Evolutionary conservation across 2,113 vertebrate genomes (phyloP).

Genomic region (Pomatostomus ruficeps): DNA sequence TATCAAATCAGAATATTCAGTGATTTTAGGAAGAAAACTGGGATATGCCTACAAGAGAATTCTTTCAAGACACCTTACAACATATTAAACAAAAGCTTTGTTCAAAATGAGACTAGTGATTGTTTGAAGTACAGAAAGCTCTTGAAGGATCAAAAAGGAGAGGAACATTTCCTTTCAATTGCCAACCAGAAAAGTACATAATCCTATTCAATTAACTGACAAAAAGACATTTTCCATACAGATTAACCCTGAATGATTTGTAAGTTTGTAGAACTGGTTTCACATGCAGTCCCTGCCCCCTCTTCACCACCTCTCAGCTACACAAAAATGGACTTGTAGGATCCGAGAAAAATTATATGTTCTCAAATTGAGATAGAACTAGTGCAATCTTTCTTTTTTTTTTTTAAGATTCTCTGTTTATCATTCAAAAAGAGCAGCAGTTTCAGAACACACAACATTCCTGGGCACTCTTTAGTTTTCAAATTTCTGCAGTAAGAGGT

Average conservation of each 20-base stretch:
- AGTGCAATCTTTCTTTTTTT: background rate
- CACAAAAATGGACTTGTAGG: background rate
- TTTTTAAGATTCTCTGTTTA: background rate
- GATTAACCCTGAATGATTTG: slow-evolving; percentile 1
- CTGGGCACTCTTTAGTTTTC: background rate
- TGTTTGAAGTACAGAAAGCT: slow-evolving; percentile 25
- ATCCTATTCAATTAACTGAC: slow-evolving; percentile 43
- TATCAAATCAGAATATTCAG: background rate
- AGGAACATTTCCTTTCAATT: background rate
- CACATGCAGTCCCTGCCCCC: background rate
- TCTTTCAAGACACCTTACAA: slow-evolving; percentile 2
- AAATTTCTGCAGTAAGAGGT: background rate
- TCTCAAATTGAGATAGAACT: background rate
- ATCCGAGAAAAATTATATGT: background rate
- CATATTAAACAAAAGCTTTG: background rate
- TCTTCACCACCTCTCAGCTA: background rate
- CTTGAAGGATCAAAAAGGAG: slow-evolving; percentile 29
- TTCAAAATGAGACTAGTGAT: background rate
- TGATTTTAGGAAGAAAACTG: background rate
- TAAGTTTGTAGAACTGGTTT: background rate
- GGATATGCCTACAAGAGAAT: background rate
- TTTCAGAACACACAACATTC: background rate
- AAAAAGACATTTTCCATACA: slow-evolving; percentile 1
- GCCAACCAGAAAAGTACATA: slow-evolving; percentile 1
- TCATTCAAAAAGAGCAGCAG: background rate